Conservation (phyloP, 2,113 vertebrate genomes). For the Tursiops truncatus region DNA sequence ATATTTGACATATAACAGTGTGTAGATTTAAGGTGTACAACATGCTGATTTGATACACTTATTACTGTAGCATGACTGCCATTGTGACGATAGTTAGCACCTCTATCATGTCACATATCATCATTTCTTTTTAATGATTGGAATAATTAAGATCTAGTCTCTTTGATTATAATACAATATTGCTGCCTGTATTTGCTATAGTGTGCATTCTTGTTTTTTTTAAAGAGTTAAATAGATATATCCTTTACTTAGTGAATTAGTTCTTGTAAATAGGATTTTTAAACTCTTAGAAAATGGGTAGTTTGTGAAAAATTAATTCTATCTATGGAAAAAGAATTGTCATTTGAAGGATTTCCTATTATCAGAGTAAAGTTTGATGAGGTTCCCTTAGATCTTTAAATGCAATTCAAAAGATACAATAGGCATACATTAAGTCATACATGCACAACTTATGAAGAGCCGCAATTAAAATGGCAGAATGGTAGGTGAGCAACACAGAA, state of each 20-base stretch:
- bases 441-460: background rate
- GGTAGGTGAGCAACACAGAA: background rate
- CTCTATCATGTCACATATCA: background rate
- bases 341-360: constrained; percentile 31
- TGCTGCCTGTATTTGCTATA: background rate
- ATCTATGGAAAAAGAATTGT: constrained; percentile 22
- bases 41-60: background rate
- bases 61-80: background rate
- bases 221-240: no score
- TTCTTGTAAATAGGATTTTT: constrained; percentile 26
- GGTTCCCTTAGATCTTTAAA: background rate
- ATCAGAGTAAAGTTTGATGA: constrained; percentile 8
- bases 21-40: background rate
- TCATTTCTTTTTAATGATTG: background rate
- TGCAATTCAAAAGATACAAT: background rate
- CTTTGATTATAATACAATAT: background rate
- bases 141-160: background rate
- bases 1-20: background rate
- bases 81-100: background rate
- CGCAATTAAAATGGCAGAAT: background rate
- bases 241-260: no score
- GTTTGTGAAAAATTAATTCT: background rate
- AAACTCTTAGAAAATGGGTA: constrained; percentile 42
- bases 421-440: background rate
- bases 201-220: background rate